These are phyloP conservation scores for Glaucidium brasilianum DNA, from an alignment of 2,113 vertebrate genomes.

Conservation along the genomic window DNA sequence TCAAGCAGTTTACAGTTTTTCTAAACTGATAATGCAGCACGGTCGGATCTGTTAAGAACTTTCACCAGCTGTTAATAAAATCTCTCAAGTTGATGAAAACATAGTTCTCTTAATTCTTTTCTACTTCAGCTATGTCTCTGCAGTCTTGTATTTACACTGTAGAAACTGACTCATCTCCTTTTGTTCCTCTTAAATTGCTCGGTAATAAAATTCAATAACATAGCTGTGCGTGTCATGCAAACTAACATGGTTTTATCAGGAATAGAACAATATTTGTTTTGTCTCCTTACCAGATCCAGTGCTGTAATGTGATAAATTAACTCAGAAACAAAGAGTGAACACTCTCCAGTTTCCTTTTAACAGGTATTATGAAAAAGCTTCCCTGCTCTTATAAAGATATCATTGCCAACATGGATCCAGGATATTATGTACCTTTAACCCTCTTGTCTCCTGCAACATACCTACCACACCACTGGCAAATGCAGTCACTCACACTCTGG, in stretches of 20 bases:
- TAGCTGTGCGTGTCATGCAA: not conserved
- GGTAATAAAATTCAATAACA: not conserved
- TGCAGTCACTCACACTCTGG: fast-evolving
- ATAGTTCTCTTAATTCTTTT: not conserved
- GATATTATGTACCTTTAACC: not conserved
- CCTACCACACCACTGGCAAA: not conserved
- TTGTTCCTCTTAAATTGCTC: not conserved
- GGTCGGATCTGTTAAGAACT: not conserved
- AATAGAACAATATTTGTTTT: not conserved
- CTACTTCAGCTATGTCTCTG: not conserved
- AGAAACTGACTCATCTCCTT: not conserved
- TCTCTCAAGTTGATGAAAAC: not conserved
- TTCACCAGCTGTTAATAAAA: not conserved
- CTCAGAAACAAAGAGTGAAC: not conserved
- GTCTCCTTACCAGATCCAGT: not conserved
- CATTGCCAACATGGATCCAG: not conserved
- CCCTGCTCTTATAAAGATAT: not conserved
- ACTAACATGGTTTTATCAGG: not conserved
- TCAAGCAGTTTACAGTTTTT: not conserved
- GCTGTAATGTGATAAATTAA: not conserved
- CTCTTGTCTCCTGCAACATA: not conserved
- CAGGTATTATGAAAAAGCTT: not conserved
- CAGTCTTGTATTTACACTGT: not conserved
- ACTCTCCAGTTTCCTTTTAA: not conserved
- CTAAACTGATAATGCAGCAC: not conserved